Evolutionary conservation across 2,113 vertebrate genomes (phyloP), one percentile per base, ranked within the genome.

Genomic region (Amblyornis subalaris): DNA sequence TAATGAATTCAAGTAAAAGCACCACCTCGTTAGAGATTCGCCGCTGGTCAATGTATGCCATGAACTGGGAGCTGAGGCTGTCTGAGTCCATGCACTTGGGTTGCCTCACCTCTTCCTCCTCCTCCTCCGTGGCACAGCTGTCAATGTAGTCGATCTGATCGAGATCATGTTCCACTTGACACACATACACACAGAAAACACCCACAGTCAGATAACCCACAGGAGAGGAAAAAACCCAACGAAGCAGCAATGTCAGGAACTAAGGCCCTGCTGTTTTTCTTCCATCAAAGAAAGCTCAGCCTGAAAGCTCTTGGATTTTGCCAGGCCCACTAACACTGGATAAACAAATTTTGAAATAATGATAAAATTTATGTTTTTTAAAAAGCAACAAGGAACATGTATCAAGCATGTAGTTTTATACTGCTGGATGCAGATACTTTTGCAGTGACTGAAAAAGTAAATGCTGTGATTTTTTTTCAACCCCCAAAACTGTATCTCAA

Each of bases 111-210:
- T 98, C 98, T 0, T 98, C 98, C 33, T 99, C 98, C 22, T 99
- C 98, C 84, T 98, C 98, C 86, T 98, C 98, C 0, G 97, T 96
- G n/a, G 98, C 91, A 89, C 98, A 98, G 97, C 98, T 99, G 96
- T 99, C 98, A 73, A 99, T 99, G 90, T 98, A 99, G 97, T 99
- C 98, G 2, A 99, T 99, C 96, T 99, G 98, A 84, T 99, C 98
- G 18, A 98, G 96, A 82, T 99, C 98, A 3, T 98, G 95, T 48
- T 99, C 98, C 95, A 97, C 98, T 99, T 94, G 90, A 86, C 75
- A 95, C 16, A 89, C 67, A 82, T 6, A 77, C 67, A 74, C 25
- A 91, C 83, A 96, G 83, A 80, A 64, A 95, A 95, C 31, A 76
- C 7, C 12, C 80, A 58, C 33, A 38, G 91, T 96, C 73, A 96